Percentiles rank a stretch among this genome's conserved stretches.
Conservation (phyloP, 1,140 invertebrate genomes). For the Drosophila varians region DNA sequence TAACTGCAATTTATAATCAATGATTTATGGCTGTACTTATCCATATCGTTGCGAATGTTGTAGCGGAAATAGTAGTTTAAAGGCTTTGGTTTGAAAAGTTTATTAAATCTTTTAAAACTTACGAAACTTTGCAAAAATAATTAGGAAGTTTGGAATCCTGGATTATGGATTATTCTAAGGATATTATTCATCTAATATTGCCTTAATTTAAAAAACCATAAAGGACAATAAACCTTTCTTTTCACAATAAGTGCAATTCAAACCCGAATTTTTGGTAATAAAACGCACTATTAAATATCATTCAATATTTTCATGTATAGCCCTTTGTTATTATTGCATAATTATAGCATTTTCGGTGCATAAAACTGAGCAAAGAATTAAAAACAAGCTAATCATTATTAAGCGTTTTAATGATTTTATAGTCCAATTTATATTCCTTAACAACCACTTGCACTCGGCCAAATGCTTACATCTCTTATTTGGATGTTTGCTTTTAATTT, state of each 20-base stretch:
- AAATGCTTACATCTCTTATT: conserved; percentile 57
- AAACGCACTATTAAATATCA: neutral
- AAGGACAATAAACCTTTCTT: no score
- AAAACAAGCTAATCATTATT: conserved; percentile 65
- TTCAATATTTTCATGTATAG: neutral
- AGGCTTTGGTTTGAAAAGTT: neutral
- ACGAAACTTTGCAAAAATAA: no score
- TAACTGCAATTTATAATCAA: neutral
- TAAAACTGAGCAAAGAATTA: conserved; percentile 58
- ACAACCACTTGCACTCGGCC: conserved; percentile 58
- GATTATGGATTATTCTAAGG: no score
- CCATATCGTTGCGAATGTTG: neutral
- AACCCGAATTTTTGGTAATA: neutral
- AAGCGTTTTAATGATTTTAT: conserved; percentile 80
- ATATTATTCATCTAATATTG: no score
- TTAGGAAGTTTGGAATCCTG: no score
- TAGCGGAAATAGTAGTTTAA: neutral
- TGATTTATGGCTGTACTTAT: neutral
- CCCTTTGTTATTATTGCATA: conserved; percentile 27
- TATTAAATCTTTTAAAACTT: no score
- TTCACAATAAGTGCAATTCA: neutral
- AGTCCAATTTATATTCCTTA: conserved; percentile 81
- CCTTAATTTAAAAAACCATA: no score
- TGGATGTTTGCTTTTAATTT: conserved; percentile 77
- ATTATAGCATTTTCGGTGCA: conserved; percentile 44